Evolutionary conservation across 2,113 vertebrate species (phyloP), one percentile per base, ranked within the genome.

Genomic region (Pardalotus punctatus): DNA sequence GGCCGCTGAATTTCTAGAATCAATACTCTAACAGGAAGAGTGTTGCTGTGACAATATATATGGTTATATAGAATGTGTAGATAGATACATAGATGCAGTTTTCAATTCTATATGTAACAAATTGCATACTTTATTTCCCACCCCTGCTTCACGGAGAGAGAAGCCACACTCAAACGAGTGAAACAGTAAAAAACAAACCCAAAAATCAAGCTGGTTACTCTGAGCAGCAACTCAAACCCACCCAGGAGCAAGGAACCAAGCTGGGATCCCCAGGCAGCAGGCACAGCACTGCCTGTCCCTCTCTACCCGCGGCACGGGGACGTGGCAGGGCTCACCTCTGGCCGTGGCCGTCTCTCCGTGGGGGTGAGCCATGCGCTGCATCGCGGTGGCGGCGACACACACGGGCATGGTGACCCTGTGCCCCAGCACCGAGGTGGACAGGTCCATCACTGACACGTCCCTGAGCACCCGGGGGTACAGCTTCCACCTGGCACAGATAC

Each of bases 311-410:
- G 15, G 35, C 1, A 4, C 23, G 19, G n/a, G 14, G 28, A 3
- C 20, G 7, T 5, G 5, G 27, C 16, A 2, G 0, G 0, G 16
- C 91, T 95, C 97, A 99, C 99, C 99, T 98, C 97, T 97, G 13
- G 98, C 98, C 0, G 99, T 99, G 0, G 99, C 99, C 0, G 86
- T 97, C 90, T 99, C 99, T 28, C 99, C 99, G 0, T 99, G 98
- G 5, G 97, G 96, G 0, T 99, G 99, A 81, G 99, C 99, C 99
- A 99, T 98, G 85, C 98, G 81, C 94, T 99, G 99, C 99, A 99
- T 99, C 0, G 99, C 99, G 0, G 99, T 99, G 1, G 99, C 98
- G 4, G 96, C 98, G 0, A 97, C 98, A 8, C 99, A 99, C 47
- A 99, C 51, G 0, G 99, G 99, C 98, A 99, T 98, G 96, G 97